A percentile compares a stretch with the other conserved stretches of the same genome.
These are phyloP conservation scores for Alosa sapidissima DNA, from an alignment of 2,797 vertebrate species.

Conservation along the genomic window DNA sequence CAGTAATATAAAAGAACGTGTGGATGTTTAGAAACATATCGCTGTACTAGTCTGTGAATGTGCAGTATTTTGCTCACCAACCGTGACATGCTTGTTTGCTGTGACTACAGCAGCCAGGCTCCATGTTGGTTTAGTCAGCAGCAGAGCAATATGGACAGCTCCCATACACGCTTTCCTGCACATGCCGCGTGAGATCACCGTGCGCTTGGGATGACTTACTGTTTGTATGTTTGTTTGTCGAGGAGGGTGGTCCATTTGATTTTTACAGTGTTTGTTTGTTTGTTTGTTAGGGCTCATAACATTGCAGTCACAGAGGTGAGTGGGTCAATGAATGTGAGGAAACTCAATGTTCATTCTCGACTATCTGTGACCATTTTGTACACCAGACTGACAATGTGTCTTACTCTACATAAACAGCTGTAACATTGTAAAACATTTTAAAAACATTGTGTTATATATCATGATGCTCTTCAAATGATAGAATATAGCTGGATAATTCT, in stretches of 20 bases:
- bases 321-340: neutral
- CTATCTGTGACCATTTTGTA: constrained; percentile 3
- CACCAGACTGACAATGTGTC: neutral
- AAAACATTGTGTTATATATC: neutral
- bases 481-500: neutral
- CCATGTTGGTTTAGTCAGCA: neutral
- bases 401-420: neutral
- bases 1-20: neutral
- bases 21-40: neutral
- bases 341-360: neutral
- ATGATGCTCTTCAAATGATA: neutral
- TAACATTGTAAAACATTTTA: neutral
- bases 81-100: neutral
- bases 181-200: neutral
- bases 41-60: neutral
- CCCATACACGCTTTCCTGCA: no score
- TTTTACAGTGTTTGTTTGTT: neutral
- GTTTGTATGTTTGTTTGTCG: neutral
- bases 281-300: constrained; percentile 3
- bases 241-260: neutral
- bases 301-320: neutral
- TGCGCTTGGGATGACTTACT: neutral
- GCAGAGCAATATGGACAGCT: neutral
- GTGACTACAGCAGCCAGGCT: neutral
- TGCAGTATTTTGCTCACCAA: neutral